Conservation (phyloP, 2,113 vertebrate species). For the Dipodomys stephensi region DNA sequence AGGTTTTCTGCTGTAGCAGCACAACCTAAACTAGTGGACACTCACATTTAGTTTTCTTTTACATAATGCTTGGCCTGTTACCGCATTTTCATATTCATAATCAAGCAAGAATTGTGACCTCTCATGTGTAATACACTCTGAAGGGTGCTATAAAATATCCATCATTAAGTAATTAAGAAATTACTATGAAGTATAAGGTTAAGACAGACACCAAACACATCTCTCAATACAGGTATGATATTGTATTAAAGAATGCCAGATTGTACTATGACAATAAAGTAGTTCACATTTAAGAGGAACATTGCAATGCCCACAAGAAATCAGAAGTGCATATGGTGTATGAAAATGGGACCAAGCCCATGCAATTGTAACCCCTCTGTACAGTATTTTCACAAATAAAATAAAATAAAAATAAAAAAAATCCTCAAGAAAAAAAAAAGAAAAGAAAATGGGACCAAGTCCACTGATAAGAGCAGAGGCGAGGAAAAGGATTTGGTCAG, state of each 20-base stretch:
- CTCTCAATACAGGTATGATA: not conserved
- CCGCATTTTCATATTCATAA: slow-evolving; percentile 39
- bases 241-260: not conserved
- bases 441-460: no score
- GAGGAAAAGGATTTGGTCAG: no score
- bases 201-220: not conserved
- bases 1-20: no score
- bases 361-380: no score
- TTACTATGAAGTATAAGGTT: not conserved
- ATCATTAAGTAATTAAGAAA: not conserved
- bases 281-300: not conserved
- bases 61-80: not conserved
- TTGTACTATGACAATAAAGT: not conserved
- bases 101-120: not conserved
- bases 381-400: no score
- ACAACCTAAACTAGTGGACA: not conserved
- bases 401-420: no score
- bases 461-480: no score
- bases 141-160: not conserved
- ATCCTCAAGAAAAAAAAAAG: no score
- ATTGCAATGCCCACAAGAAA: not conserved
- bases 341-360: no score
- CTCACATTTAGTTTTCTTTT: slow-evolving; percentile 9
- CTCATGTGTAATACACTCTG: not conserved
- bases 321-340: not conserved